A percentile compares a stretch with the other conserved stretches of the same genome.
These are phyloP conservation scores for Nothocercus nigrocapillus DNA, from an alignment of 2,113 vertebrate species.

Conservation along the genomic window DNA sequence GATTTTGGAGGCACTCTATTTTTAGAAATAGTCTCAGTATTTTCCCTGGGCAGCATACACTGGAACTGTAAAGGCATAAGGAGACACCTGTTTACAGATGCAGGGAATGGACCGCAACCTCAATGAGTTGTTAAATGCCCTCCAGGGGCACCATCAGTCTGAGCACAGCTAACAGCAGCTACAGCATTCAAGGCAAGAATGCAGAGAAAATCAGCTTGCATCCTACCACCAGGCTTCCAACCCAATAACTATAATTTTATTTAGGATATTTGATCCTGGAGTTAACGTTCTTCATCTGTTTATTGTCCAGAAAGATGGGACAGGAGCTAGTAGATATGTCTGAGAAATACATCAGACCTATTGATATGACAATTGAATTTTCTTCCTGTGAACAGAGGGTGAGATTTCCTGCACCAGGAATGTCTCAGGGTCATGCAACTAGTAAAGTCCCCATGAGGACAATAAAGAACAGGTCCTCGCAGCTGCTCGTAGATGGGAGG, in stretches of 20 bases:
- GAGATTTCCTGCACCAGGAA: neutral
- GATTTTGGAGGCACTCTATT: neutral
- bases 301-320: neutral
- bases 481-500: neutral
- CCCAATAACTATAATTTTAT: neutral
- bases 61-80: neutral
- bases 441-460: neutral
- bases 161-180: neutral
- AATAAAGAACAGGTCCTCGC: neutral
- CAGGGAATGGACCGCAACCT: neutral
- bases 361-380: neutral
- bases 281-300: neutral
- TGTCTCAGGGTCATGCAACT: neutral
- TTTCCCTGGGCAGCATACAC: neutral
- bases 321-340: neutral
- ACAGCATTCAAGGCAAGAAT: neutral
- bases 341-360: neutral
- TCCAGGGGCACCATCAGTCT: neutral
- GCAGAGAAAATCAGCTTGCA: neutral
- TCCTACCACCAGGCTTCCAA: neutral
- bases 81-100: neutral
- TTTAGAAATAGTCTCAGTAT: neutral
- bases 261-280: neutral
- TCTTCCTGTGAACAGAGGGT: neutral
- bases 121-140: neutral